phyloP scores from a whole-genome alignment of 1,140 invertebrate species.

The Maniola jurtina region DNA sequence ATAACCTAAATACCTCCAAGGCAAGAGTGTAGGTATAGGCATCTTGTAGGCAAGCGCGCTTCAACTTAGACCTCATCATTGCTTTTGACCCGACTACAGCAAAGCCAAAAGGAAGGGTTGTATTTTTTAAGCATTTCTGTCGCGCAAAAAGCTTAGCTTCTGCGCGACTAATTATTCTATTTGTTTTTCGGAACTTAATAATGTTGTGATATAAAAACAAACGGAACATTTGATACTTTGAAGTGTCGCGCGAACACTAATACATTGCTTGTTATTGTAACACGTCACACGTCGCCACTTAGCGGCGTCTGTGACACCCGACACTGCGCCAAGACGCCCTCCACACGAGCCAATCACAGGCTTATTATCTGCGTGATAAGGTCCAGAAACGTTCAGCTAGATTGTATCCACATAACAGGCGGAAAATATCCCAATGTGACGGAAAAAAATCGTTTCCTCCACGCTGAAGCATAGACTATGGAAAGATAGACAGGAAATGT shows the following conservation, averaged over 20 bases:
- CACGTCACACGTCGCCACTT: conserved; percentile 63
- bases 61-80: too few relatives aligned
- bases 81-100: too few relatives aligned
- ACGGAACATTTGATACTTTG: conserved; percentile 33
- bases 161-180: background rate
- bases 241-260: conserved; percentile 34
- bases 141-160: background rate
- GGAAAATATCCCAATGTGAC: conserved; percentile 25
- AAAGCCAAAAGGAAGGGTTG: too few relatives aligned
- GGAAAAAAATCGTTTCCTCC: conserved; percentile 46
- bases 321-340: conserved; percentile 29
- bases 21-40: too few relatives aligned
- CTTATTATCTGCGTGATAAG: conserved; percentile 14
- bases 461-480: background rate
- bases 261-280: conserved; percentile 56
- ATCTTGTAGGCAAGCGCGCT: too few relatives aligned
- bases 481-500: too few relatives aligned
- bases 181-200: background rate
- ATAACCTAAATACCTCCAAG: too few relatives aligned
- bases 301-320: conserved; percentile 52
- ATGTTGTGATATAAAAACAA: conserved; percentile 23
- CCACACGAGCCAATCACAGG: conserved; percentile 12
- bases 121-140: too few relatives aligned
- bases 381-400: background rate
- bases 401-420: conserved; percentile 18